A percentile compares a stretch with the other conserved stretches of the same genome.
These are phyloP conservation scores for Zygogramma bicolorata DNA, from an alignment of 2,888 invertebrate genomes.

Conservation along the genomic window DNA sequence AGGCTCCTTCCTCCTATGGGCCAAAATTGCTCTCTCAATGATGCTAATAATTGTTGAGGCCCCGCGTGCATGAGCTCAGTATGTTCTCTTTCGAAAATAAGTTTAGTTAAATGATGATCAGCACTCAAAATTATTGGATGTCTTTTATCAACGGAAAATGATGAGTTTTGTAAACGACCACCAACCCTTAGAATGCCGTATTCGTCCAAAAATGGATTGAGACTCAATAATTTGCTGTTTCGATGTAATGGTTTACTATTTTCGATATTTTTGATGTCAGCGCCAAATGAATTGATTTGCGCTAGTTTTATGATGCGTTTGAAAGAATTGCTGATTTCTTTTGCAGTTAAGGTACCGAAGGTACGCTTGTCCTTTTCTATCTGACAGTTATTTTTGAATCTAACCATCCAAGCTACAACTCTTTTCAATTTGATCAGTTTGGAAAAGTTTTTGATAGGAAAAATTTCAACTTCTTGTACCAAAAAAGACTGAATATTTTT, in stretches of 20 bases:
- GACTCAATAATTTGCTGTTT: not conserved
- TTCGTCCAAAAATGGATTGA: not conserved
- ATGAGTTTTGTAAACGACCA: conserved; percentile 16
- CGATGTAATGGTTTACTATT: not conserved
- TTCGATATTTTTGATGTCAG: not conserved
- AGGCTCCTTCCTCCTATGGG: conserved; percentile 16
- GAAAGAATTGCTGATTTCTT: not conserved
- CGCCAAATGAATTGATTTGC: not conserved
- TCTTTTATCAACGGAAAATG: not conserved
- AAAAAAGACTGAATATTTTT: not conserved
- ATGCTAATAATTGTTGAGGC: not conserved
- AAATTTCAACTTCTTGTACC: not conserved
- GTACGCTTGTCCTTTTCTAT: not conserved
- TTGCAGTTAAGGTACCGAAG: not conserved
- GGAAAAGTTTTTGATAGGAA: not conserved
- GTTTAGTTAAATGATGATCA: conserved; percentile 7
- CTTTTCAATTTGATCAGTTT: not conserved
- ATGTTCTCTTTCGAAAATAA: conserved; percentile 15
- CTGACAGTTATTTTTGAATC: not conserved
- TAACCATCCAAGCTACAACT: not conserved
- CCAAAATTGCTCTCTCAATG: conserved; percentile 14
- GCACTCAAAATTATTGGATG: conserved; percentile 12
- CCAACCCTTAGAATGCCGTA: conserved; percentile 19
- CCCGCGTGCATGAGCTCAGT: not conserved
- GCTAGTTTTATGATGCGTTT: not conserved